These are phyloP conservation scores for Notodonta ziczac DNA, from an alignment of 2,888 invertebrate species.

Conservation along the genomic window DNA sequence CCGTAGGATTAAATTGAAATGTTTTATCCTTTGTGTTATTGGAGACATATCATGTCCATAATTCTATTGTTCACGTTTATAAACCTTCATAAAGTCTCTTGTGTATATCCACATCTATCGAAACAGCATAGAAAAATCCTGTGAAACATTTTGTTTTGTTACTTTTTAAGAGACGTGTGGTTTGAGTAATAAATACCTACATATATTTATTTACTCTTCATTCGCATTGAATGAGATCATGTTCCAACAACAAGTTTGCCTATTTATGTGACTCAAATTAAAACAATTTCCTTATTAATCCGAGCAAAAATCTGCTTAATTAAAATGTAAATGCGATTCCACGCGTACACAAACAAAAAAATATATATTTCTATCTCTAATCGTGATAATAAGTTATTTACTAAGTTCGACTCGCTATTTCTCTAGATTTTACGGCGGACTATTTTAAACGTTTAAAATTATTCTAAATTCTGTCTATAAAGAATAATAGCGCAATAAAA, in stretches of 20 bases:
- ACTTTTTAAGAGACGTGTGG: too few species aligned
- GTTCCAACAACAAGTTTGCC: slow-evolving; percentile 3
- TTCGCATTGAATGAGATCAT: neutral
- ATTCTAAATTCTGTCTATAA: slow-evolving; percentile 52
- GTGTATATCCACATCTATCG: neutral
- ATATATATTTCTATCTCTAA: slow-evolving; percentile 29
- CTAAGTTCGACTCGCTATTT: slow-evolving; percentile 34
- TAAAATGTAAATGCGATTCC: slow-evolving; percentile 9
- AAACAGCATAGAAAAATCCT: neutral
- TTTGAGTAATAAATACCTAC: too few species aligned
- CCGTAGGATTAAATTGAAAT: slow-evolving; percentile 53
- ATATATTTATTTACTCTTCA: neutral
- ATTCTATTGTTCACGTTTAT: neutral
- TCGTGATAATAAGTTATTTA: slow-evolving; percentile 33
- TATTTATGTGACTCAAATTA: slow-evolving; percentile 12
- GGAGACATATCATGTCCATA: neutral
- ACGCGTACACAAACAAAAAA: slow-evolving; percentile 35
- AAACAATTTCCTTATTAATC: slow-evolving; percentile 3
- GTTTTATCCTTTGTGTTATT: slow-evolving; percentile 2
- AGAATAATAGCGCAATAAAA: slow-evolving; percentile 71
- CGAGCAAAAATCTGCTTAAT: neutral
- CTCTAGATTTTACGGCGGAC: slow-evolving; percentile 46
- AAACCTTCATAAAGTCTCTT: neutral
- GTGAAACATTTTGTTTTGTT: neutral
- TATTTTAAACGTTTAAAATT: slow-evolving; percentile 47